A percentile compares a stretch with the other conserved stretches of the same genome.
Evolutionary conservation across 2,113 vertebrate species (phyloP).

Genomic region (Thymallus thymallus): DNA sequence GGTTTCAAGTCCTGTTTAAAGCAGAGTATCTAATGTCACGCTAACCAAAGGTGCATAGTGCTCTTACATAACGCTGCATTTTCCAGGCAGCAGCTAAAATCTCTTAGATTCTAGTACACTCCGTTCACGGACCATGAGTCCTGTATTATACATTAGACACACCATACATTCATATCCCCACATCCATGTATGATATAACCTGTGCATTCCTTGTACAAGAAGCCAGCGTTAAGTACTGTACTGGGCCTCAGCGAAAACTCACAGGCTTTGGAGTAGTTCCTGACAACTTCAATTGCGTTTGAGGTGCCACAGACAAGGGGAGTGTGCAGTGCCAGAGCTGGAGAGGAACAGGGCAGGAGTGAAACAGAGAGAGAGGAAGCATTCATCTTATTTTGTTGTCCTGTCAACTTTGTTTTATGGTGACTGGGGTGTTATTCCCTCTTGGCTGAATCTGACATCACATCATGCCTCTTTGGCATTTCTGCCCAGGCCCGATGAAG

Average conservation of each 20-base stretch:
- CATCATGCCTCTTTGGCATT: constrained; percentile 14
- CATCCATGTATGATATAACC: not conserved
- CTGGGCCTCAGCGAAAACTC: constrained; percentile 51
- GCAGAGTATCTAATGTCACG: too few species aligned
- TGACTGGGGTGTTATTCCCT: constrained; percentile 12
- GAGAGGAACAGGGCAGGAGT: constrained; percentile 18
- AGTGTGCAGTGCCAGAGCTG: constrained; percentile 57
- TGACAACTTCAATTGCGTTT: constrained; percentile 53
- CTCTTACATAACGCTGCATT: too few species aligned
- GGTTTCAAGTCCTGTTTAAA: too few species aligned
- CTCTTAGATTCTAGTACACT: not conserved
- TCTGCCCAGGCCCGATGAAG: constrained; percentile 6
- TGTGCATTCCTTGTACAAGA: not conserved
- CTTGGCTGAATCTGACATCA: not conserved
- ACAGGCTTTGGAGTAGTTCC: constrained; percentile 63
- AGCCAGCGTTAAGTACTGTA: not conserved
- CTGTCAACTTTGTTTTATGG: constrained; percentile 17
- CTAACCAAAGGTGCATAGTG: too few species aligned
- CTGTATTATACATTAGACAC: not conserved
- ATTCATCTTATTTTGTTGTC: constrained; percentile 17
- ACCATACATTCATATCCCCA: not conserved
- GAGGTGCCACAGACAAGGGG: constrained; percentile 57
- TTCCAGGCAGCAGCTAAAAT: not conserved
- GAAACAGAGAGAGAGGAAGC: constrained; percentile 1
- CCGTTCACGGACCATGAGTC: not conserved